These are phyloP conservation scores for Tipula vernalis DNA, from an alignment of 2,888 invertebrate species.

Conservation along the genomic window DNA sequence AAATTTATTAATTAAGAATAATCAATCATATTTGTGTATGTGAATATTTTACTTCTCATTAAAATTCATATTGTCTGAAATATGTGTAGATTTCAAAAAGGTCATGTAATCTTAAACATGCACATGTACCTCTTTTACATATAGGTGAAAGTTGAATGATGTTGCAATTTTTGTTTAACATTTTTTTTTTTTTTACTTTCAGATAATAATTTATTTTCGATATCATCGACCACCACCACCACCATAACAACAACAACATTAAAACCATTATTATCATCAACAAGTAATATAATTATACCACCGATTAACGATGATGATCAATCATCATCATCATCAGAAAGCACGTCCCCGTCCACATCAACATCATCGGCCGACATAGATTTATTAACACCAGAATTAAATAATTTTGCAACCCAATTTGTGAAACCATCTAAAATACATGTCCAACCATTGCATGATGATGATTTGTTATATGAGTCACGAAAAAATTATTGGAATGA, in stretches of 20 bases:
- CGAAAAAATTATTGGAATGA: conserved; percentile 25
- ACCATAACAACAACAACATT: not conserved
- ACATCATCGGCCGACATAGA: not conserved
- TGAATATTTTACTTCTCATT: not conserved
- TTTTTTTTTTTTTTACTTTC: not conserved
- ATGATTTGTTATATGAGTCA: conserved; percentile 43
- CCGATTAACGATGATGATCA: not conserved
- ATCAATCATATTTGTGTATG: not conserved
- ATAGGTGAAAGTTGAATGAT: not conserved
- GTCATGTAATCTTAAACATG: not conserved
- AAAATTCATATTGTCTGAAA: not conserved
- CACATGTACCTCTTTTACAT: not conserved
- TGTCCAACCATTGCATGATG: conserved; percentile 40
- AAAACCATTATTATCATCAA: not conserved
- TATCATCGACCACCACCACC: not conserved
- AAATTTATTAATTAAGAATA: not conserved
- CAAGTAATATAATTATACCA: not conserved
- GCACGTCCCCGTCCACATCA: not conserved
- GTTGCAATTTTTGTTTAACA: not conserved
- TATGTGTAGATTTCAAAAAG: not conserved
- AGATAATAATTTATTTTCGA: not conserved
- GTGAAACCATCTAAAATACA: conserved; percentile 45
- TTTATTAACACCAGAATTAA: conserved; percentile 6
- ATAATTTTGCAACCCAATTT: conserved; percentile 33
- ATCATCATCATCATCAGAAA: not conserved